Conservation (phyloP, 2,113 vertebrate genomes). For the Tragelaphus imberbis region DNA sequence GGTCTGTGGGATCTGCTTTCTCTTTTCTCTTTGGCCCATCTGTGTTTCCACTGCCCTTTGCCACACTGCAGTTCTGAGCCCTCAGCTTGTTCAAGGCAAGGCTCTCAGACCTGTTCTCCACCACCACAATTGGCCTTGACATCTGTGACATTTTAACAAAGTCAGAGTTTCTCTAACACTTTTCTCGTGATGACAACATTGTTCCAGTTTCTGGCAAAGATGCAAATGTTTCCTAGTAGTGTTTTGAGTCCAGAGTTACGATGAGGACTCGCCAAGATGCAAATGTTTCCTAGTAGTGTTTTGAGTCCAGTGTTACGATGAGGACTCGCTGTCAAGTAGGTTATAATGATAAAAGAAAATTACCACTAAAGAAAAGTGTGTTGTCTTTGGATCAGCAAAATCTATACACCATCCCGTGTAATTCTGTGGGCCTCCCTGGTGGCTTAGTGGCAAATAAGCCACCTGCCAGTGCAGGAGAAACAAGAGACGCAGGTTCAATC, state of each 20-base stretch:
- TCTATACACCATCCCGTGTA: background rate
- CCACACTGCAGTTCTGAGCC: background rate
- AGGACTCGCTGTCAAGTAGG: background rate
- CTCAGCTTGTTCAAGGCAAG: background rate
- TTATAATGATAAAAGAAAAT: background rate
- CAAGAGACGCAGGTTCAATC: accelerated
- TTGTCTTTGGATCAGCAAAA: constrained; percentile 5
- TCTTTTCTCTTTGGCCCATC: background rate
- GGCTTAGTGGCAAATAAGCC: background rate
- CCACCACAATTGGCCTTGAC: background rate
- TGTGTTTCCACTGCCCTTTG: background rate
- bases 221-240: background rate
- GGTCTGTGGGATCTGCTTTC: background rate
- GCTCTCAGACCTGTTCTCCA: background rate
- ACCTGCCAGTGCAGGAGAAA: background rate
- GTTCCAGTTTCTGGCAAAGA: background rate
- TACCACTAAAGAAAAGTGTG: background rate
- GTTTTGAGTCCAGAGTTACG: background rate
- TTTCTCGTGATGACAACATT: background rate
- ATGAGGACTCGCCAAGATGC: background rate
- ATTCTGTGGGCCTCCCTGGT: background rate
- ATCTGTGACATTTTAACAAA: background rate
- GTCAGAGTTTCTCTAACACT: background rate
- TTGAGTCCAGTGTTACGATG: background rate
- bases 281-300: background rate